These are phyloP conservation scores for Spilarctia lutea DNA, from an alignment of 2,888 invertebrate species.

Conservation along the genomic window DNA sequence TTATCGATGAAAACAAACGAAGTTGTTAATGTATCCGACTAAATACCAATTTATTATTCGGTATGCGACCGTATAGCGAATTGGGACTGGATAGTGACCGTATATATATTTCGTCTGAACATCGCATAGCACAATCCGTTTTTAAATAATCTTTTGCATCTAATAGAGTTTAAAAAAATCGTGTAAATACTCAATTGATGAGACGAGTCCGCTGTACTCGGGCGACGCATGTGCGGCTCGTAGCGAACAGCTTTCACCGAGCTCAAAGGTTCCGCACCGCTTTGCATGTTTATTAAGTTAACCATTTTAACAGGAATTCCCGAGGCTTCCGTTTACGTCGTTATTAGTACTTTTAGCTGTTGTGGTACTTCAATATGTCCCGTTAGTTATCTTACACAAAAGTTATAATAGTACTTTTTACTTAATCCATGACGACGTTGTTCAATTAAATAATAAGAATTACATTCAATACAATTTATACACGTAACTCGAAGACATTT, in stretches of 20 bases:
- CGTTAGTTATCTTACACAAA: slow-evolving; percentile 50
- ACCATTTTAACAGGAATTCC: slow-evolving; percentile 80
- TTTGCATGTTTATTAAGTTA: slow-evolving; percentile 82
- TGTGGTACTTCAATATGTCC: slow-evolving; percentile 52
- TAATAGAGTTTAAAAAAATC: neutral
- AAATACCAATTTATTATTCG: neutral
- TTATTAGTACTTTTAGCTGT: slow-evolving; percentile 68
- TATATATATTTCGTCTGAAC: neutral
- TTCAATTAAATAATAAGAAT: neutral
- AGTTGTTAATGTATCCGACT: neutral
- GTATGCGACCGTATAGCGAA: neutral
- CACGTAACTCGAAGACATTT: neutral
- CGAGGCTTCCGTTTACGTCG: slow-evolving; percentile 71
- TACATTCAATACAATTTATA: neutral
- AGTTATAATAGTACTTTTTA: slow-evolving; percentile 33
- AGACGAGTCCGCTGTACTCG: slow-evolving; percentile 49
- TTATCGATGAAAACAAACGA: neutral
- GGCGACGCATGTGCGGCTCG: slow-evolving; percentile 59
- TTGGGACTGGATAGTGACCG: neutral
- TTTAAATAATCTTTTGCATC: neutral
- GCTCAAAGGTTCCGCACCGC: slow-evolving; percentile 78
- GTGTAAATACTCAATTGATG: slow-evolving; percentile 55
- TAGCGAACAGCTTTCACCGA: slow-evolving; percentile 77
- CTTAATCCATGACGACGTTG: slow-evolving; percentile 9
- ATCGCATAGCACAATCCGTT: neutral